Evolutionary conservation across 2,113 vertebrate genomes (phyloP).

Genomic region (Saccopteryx leptura): DNA sequence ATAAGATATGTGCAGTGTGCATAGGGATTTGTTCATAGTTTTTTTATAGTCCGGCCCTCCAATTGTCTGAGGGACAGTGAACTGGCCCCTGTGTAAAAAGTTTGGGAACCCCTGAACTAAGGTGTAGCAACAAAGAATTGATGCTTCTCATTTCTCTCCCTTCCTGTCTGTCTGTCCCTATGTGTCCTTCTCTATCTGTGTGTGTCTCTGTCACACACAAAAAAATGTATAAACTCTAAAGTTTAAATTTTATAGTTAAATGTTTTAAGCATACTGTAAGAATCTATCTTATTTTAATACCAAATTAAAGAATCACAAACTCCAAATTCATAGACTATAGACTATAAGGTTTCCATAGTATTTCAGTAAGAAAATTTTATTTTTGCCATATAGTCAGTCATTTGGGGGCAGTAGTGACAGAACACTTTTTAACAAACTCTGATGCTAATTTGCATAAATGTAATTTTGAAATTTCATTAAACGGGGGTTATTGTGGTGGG

Average conservation of each 20-base stretch:
- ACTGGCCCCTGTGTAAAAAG: too few relatives aligned
- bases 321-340: not conserved
- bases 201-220: too few relatives aligned
- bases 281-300: conserved; percentile 13
- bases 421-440: not conserved
- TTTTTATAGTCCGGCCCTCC: too few relatives aligned
- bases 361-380: conserved; percentile 29
- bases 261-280: not conserved
- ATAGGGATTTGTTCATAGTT: too few relatives aligned
- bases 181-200: too few relatives aligned
- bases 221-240: not conserved
- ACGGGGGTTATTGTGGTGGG: not conserved
- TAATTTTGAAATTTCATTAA: conserved; percentile 45
- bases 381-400: not conserved
- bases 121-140: too few relatives aligned
- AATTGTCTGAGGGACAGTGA: too few relatives aligned
- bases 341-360: not conserved
- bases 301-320: not conserved
- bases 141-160: too few relatives aligned
- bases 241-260: conserved; percentile 9
- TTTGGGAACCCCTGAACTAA: too few relatives aligned
- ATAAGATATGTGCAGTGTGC: too few relatives aligned
- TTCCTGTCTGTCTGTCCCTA: too few relatives aligned
- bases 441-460: not conserved
- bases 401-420: not conserved